These are phyloP conservation scores for Eriosoma lanigerum DNA, from an alignment of 1,140 invertebrate species.

Conservation along the genomic window DNA sequence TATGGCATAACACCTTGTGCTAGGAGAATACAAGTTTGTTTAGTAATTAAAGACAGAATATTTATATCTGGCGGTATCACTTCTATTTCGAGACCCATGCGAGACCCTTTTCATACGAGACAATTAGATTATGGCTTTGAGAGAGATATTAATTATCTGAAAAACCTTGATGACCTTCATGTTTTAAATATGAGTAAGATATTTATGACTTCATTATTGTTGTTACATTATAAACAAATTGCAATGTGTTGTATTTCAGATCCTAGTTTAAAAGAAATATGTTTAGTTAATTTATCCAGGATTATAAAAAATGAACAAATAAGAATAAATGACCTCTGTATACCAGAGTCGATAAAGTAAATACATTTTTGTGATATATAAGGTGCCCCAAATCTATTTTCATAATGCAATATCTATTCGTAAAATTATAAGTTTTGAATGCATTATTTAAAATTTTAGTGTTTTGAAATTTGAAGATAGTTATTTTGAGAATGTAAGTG, in stretches of 20 bases:
- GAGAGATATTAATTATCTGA: slow-evolving; percentile 59
- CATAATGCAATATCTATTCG: no score
- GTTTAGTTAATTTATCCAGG: not conserved
- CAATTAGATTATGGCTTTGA: slow-evolving; percentile 10
- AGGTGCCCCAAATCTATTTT: no score
- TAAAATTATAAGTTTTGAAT: no score
- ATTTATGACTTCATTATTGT: not conserved
- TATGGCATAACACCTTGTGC: slow-evolving; percentile 67
- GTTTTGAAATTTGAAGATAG: no score
- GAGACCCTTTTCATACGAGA: not conserved
- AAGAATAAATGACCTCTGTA: not conserved
- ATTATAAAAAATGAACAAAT: not conserved
- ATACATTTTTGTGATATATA: no score
- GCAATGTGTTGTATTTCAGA: not conserved
- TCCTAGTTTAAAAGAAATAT: slow-evolving; percentile 37
- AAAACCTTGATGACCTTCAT: slow-evolving; percentile 77
- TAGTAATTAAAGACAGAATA: slow-evolving; percentile 70
- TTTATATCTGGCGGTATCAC: slow-evolving; percentile 86
- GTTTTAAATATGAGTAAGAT: slow-evolving; percentile 69
- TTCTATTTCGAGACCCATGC: slow-evolving; percentile 56
- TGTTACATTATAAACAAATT: not conserved
- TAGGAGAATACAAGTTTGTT: slow-evolving; percentile 76
- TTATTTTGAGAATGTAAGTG: no score
- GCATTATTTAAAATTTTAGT: no score
- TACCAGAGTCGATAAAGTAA: slow-evolving; percentile 28